These are phyloP conservation scores for Onychostoma macrolepis DNA, from an alignment of 2,113 vertebrate genomes.

Conservation along the genomic window DNA sequence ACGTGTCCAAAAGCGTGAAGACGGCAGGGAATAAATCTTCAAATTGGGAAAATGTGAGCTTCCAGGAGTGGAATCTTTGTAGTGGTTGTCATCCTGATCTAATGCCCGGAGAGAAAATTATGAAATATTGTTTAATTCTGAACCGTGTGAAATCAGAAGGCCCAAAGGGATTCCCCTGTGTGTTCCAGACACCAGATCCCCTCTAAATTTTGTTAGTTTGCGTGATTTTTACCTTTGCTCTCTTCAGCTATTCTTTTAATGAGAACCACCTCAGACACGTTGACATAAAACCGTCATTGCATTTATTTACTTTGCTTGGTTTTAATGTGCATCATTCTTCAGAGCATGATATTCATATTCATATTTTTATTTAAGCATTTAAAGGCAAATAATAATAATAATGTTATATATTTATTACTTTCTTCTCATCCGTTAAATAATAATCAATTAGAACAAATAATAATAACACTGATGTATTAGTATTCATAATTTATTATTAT, in stretches of 20 bases:
- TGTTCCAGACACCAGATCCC: neutral
- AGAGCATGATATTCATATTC: neutral
- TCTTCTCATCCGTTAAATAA: no score
- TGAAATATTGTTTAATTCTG: slow-evolving; percentile 30
- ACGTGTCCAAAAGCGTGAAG: neutral
- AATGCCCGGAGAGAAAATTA: neutral
- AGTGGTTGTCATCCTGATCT: slow-evolving; percentile 33
- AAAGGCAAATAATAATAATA: neutral
- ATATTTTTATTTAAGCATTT: neutral
- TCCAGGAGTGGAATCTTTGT: slow-evolving; percentile 30
- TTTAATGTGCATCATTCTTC: neutral
- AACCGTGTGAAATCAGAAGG: slow-evolving; percentile 23
- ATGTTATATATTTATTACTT: no score
- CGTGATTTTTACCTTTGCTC: neutral
- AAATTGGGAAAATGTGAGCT: slow-evolving; percentile 40
- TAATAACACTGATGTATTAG: no score
- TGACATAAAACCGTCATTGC: neutral
- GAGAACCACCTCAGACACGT: neutral
- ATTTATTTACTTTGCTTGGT: neutral
- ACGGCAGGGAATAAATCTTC: slow-evolving; percentile 15
- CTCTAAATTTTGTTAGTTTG: neutral
- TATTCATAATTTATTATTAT: no score
- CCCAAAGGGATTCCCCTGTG: slow-evolving; percentile 1
- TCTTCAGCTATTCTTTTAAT: neutral
- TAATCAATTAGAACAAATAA: no score